A percentile compares a stretch with the other conserved stretches of the same genome.
Evolutionary conservation across 2,888 invertebrate genomes (phyloP).

Genomic region (Serrognathus titanus): DNA sequence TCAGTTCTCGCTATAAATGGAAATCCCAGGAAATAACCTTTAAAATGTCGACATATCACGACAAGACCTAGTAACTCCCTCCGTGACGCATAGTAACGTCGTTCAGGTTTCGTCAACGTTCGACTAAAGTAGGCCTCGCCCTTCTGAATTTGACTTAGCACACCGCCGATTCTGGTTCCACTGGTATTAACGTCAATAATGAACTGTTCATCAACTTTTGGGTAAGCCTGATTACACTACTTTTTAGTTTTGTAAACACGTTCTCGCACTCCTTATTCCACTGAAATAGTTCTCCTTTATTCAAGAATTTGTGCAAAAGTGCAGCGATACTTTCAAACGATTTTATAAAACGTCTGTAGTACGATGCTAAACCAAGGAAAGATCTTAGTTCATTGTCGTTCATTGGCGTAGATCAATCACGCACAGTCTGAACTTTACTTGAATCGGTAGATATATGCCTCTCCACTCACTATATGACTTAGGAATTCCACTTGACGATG

Average conservation of each 20-base stretch:
- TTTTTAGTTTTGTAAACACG: conserved; percentile 11
- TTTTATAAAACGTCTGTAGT: conserved; percentile 25
- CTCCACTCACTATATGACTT: neutral
- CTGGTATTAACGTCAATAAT: too few relatives aligned
- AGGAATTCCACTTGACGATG: too few relatives aligned
- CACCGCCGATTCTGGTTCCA: neutral
- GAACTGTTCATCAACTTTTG: conserved; percentile 16
- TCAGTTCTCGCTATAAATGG: too few relatives aligned
- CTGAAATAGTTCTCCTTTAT: conserved; percentile 17
- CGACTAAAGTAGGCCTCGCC: neutral
- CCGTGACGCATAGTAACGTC: neutral
- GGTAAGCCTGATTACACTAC: conserved; percentile 14
- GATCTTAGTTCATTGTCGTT: conserved; percentile 8
- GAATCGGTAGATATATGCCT: neutral
- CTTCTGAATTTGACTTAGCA: neutral
- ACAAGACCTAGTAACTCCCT: neutral
- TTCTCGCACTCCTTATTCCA: conserved; percentile 20
- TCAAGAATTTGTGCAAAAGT: conserved; percentile 15
- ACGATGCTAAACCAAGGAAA: conserved; percentile 23
- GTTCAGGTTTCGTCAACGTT: too few relatives aligned
- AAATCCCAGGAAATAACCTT: neutral
- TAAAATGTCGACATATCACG: neutral
- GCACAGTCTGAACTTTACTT: too few relatives aligned
- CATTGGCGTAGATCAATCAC: conserved; percentile 12
- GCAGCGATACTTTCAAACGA: conserved; percentile 20